These are phyloP conservation scores for Akabosia matsudoensis DNA, from an alignment of 1,140 invertebrate species.

Conservation along the genomic window DNA sequence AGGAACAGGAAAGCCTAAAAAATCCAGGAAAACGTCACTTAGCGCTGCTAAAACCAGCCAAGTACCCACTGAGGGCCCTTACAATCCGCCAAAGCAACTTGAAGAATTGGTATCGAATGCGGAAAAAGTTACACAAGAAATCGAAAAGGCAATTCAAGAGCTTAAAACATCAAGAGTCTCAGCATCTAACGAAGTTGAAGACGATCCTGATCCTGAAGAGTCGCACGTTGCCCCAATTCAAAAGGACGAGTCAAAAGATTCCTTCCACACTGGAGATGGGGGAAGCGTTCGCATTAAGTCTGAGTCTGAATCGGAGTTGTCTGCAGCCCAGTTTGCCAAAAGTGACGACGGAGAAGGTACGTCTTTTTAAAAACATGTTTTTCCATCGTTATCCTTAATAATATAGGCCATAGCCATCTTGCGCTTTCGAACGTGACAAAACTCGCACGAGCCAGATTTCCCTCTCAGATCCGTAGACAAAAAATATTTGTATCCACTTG, in stretches of 20 bases:
- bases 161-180: constrained; percentile 6
- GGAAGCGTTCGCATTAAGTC: background rate
- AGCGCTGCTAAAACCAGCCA: background rate
- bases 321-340: background rate
- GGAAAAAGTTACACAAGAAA: constrained; percentile 32
- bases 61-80: too few relatives aligned
- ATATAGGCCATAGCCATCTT: too few relatives aligned
- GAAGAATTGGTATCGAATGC: constrained; percentile 27
- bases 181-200: background rate
- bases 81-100: background rate
- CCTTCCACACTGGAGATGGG: background rate
- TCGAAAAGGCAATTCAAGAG: constrained; percentile 28
- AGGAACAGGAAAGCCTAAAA: background rate
- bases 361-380: too few relatives aligned
- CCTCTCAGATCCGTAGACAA: background rate
- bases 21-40: background rate
- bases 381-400: too few relatives aligned
- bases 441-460: background rate
- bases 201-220: background rate
- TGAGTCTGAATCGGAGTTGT: background rate
- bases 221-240: background rate
- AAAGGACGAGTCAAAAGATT: background rate
- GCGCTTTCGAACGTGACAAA: background rate
- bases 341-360: constrained; percentile 1
- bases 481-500: background rate